Conservation (phyloP, 2,888 invertebrate species). For the Cryptus viduatorius region DNA sequence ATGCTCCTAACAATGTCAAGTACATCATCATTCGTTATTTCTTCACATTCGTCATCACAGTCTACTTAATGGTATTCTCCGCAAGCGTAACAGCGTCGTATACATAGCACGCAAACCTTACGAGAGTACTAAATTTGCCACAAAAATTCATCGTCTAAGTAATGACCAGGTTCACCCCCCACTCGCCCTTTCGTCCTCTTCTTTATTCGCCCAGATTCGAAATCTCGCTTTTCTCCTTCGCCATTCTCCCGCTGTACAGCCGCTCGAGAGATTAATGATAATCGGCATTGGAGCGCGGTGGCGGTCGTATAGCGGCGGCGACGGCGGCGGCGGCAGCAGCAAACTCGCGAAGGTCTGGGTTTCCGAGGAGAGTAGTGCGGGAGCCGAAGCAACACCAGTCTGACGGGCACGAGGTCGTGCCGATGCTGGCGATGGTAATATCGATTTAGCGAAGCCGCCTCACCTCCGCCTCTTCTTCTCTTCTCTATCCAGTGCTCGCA, state of each 20-base stretch:
- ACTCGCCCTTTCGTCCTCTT: not conserved
- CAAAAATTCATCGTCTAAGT: conserved; percentile 37
- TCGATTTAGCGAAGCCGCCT: conserved; percentile 77
- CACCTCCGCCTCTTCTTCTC: conserved; percentile 63
- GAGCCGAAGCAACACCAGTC: conserved; percentile 46
- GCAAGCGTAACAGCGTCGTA: not conserved
- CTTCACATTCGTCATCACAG: not conserved
- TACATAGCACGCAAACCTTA: not conserved
- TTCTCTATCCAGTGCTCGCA: conserved; percentile 45
- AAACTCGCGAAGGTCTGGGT: conserved; percentile 73
- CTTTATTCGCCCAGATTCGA: conserved; percentile 34
- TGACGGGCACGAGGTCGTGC: conserved; percentile 72
- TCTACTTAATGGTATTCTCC: not conserved
- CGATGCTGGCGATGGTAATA: conserved; percentile 77
- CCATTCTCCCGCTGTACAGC: conserved; percentile 28
- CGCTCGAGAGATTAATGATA: conserved; percentile 72
- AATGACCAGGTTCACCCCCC: conserved; percentile 22
- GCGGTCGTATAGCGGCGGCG: conserved; percentile 45
- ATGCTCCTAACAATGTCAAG: not conserved
- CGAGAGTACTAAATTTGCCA: conserved; percentile 1
- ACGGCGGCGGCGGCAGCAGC: conserved; percentile 48
- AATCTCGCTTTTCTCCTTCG: conserved; percentile 42
- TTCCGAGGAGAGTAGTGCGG: conserved; percentile 41
- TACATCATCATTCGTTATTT: not conserved
- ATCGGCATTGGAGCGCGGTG: conserved; percentile 65